Conservation (phyloP, 2,797 vertebrate genomes). For the Chelon auratus region DNA sequence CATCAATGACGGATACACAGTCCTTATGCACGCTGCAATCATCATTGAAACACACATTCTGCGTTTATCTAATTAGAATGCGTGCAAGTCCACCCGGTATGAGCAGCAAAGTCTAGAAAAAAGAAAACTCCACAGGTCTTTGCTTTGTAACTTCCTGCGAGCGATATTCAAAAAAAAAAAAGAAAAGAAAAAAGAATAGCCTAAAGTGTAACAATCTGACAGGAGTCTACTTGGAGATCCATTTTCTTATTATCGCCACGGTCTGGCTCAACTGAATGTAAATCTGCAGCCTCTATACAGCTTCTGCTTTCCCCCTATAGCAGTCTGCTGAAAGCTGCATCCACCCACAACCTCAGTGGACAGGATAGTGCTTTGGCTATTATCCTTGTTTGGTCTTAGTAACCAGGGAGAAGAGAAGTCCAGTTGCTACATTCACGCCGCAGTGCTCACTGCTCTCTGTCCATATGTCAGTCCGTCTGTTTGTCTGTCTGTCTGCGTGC, state of each 20-base stretch:
- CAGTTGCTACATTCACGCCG: conserved; percentile 78
- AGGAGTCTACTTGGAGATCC: conserved; percentile 45
- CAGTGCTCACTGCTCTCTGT: conserved; percentile 74
- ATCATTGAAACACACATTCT: conserved; percentile 50
- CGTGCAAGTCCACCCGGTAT: conserved; percentile 45
- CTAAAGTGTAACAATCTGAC: conserved; percentile 19
- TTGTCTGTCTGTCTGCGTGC: conserved; percentile 50
- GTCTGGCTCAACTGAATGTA: conserved; percentile 39
- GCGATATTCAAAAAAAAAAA: conserved; percentile 10
- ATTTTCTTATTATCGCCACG: conserved; percentile 54
- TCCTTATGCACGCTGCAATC: conserved; percentile 72
- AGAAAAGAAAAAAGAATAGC: neutral
- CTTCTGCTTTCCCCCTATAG: conserved; percentile 69
- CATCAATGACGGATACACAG: conserved; percentile 62
- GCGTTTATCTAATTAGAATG: conserved; percentile 43
- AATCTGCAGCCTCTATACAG: conserved; percentile 66
- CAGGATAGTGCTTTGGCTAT: conserved; percentile 69
- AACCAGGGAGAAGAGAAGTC: conserved; percentile 76
- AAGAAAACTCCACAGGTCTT: conserved; percentile 39
- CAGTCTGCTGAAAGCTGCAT: conserved; percentile 72
- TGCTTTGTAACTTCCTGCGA: conserved; percentile 22
- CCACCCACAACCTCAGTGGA: conserved; percentile 78
- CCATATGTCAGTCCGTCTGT: conserved; percentile 74
- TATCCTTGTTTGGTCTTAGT: conserved; percentile 75
- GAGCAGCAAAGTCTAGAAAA: conserved; percentile 43